A percentile compares a stretch with the other conserved stretches of the same genome.
Conservation (phyloP, 2,113 vertebrate species). For the Toxotes chatareus region DNA sequence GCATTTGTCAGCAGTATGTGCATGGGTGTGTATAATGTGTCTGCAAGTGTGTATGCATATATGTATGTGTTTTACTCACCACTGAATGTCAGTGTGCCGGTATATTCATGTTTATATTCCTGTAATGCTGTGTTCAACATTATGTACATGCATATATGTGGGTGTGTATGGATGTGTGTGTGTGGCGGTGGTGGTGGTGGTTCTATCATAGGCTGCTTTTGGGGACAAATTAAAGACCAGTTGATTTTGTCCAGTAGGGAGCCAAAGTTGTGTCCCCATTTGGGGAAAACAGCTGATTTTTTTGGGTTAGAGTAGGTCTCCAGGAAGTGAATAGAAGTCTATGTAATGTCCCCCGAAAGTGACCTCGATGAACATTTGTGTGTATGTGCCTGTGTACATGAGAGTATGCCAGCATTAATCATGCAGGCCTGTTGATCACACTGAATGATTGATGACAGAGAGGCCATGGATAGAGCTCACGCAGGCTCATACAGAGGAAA, state of each 20-base stretch:
- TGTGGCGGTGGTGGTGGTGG: not conserved
- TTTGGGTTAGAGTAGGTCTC: no score
- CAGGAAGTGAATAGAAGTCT: no score
- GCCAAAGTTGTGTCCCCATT: no score
- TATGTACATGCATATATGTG: not conserved
- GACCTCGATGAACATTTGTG: not conserved
- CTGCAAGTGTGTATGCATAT: not conserved
- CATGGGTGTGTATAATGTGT: not conserved
- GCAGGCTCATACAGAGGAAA: conserved; percentile 22
- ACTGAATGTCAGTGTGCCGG: not conserved
- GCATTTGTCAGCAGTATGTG: conserved; percentile 42
- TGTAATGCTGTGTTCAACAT: not conserved
- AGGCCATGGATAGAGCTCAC: conserved; percentile 66
- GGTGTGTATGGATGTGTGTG: conserved; percentile 12
- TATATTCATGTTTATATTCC: not conserved
- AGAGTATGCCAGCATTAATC: conserved; percentile 49
- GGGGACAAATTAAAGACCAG: no score
- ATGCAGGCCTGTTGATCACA: conserved; percentile 74
- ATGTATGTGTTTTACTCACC: not conserved
- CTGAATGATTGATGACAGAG: conserved; percentile 80
- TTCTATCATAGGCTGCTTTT: no score
- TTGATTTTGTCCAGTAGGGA: no score
- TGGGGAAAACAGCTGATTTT: no score
- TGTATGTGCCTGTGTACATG: conserved; percentile 11
- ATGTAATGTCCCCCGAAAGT: no score